Evolutionary conservation across 2,113 vertebrate genomes (phyloP), one percentile per base, ranked within the genome.

Genomic region (Todiramphus chloris): DNA sequence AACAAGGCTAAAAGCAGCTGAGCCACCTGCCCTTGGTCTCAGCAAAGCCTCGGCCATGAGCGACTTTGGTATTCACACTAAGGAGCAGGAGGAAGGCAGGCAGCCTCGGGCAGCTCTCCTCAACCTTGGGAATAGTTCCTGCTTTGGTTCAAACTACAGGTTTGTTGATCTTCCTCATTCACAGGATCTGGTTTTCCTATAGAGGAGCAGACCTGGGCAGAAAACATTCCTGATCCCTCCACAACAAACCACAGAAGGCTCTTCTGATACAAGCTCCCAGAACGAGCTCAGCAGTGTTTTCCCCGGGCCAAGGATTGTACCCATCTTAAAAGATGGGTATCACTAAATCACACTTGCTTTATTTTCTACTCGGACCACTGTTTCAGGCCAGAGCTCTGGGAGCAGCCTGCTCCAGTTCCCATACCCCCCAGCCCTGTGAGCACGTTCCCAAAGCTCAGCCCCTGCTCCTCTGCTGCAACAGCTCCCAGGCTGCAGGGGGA

Each of bases 401-500:
- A 88, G 58, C 1, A 0, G 12, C 2, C 70, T 37, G 77, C 67
- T 74, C 59, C 85, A 68, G 80, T 10, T 63, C 6, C 0, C 4
- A 0, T 7, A 62, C 35, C 67, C 23, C 43, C 79, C 56, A 44
- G 10, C 66, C 67, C 59, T n/a, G 30, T 46, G 1, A 72, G 78
- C 69, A 43, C 77, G 37, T 46, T 75, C 86, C 85, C 64, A 31
- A 66, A 66, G 50, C 70, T 15, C 44, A 35, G 27, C 69, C 56
- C 23, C 30, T 0, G 2, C 10, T 9, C 14, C 48, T 33, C 25
- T 33, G 74, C 84, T 51, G 35, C 1, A 0, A 27, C 69, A 66
- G 64, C 78, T 70, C 82, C 41, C 0, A 0, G 53, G 73, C 93
- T 67, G 67, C 48, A 27, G 10, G 1, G n/a, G 64, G 41, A 16